Evolutionary conservation across 2,113 vertebrate genomes (phyloP), one percentile per base, ranked within the genome.

Genomic region (Sebastes fasciatus): DNA sequence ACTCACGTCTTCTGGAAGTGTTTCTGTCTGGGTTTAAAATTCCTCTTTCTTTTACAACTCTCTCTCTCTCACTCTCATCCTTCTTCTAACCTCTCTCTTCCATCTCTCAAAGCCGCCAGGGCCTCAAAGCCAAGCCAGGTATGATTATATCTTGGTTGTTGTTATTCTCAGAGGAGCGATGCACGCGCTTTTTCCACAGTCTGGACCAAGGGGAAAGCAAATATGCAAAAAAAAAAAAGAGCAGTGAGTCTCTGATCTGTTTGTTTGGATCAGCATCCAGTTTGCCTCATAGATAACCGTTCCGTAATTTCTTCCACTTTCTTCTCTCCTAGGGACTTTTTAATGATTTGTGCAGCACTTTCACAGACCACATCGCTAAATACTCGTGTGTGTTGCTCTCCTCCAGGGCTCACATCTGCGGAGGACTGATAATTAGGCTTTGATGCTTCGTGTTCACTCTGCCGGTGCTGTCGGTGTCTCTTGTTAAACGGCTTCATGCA

Each of bases 1-100:
- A 94, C 91, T 95, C 90, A 92, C 54, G 88, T 92, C 91, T 93
- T 87, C 86, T 94, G 89, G 89, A 94, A 93, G 87, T 64, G 75
- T 91, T 91, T 94, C 89, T 92, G 93, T 94, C 94, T 94, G 92
- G 88, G 75, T 91, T 90, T 88, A 74, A 48, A 92, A 93, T 93
- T 93, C 90, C 86, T 88, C 80, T 34, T 69, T 90, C 77, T 92
- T 92, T 89, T 90, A 90, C 85, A 88, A 86, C 79, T 84, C 74
- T 86, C 71, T 86, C 70, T 34, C 34, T 34, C 60, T 79, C 54
- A 8, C 79, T 82, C 67, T 72, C 43, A 45, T 51, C 85, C 48
- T 77, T 51, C 65, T 21, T 82, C 82, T 70, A 34, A 61, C 54
- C 86, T 86, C 69, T 19, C 61, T 64, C 79, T 68, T 71, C 86